Base-by-base conservation (phyloP, 2,888 invertebrate species). In the Hedya salicella region DNA sequence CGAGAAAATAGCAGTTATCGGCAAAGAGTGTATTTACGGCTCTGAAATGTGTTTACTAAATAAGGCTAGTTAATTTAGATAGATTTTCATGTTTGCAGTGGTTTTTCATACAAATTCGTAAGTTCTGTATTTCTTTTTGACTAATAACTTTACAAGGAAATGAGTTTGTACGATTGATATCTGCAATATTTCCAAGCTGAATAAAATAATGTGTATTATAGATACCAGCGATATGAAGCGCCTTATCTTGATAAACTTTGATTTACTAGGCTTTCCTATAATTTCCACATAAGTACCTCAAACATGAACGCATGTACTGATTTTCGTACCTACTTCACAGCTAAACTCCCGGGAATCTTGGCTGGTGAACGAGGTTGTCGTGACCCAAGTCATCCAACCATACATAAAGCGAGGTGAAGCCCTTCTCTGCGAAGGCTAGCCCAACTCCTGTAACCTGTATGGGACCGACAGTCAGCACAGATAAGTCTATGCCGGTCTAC, bases 381-480 rank as follows among this genome's bases (percentile, higher is more conserved):
- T 30, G 49, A 21, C 19, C 54, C 30, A 40, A 49, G 42, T 42
- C 67, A 3, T 40, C 67, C 67, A 62, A 56, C 25, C 48, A 56
- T 71, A 69, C 68, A 70, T 73, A 75, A 77, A 74, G 71, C 78
- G 76, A 74, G 80, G 79, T 79, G 81, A 78, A 76, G 78, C 71
- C 77, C 79, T 81, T 80, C 80, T 75, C 21, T 44, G 42, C 42
- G 81, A 78, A 83, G 82, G 83, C 80, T 84, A 72, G 72, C 80
- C 83, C 73, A 73, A 79, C 78, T 81, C 78, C 83, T 78, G 81
- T 76, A 77, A 71, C 78, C 36, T 36, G 36, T 36, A 75, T 78
- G 79, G 83, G 82, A 82, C 77, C 79, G 66, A 67, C 77, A 68
- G 78, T 39, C 53, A 19, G 70, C 78, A 78, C 82, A 86, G 85